Evolutionary conservation across 2,113 vertebrate genomes (phyloP).

Genomic region (Acanthochromis polyacanthus): DNA sequence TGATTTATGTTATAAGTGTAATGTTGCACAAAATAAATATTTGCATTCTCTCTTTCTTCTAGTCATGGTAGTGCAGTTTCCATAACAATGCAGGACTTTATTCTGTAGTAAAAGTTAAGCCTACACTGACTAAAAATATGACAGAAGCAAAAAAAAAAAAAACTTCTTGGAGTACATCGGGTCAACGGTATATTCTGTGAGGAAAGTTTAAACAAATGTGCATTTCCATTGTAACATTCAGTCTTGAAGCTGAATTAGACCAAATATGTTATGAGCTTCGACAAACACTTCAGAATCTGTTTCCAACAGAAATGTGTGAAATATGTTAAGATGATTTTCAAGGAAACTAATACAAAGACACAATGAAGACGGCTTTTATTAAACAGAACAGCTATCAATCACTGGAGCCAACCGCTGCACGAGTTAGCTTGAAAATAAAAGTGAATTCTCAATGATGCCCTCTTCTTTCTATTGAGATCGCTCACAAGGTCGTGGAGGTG

Average conservation of each 20-base stretch:
- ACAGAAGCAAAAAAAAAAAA: too few relatives aligned
- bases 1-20: too few relatives aligned
- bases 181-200: neutral
- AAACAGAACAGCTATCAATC: conserved; percentile 10
- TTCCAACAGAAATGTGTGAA: neutral
- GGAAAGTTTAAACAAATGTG: neutral
- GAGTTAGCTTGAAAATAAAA: neutral
- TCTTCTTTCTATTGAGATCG: neutral
- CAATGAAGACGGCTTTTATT: too few relatives aligned
- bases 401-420: neutral
- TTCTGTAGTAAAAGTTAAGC: too few relatives aligned
- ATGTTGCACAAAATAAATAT: too few relatives aligned
- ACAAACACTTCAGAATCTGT: conserved; percentile 9
- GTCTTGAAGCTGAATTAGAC: neutral
- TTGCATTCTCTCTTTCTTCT: too few relatives aligned
- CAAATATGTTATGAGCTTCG: neutral
- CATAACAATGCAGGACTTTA: too few relatives aligned
- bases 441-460: neutral
- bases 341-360: neutral
- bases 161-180: neutral
- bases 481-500: conserved; percentile 4
- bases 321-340: neutral
- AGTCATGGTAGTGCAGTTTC: too few relatives aligned
- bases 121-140: too few relatives aligned
- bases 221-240: neutral